Base-by-base conservation (phyloP, 2,797 vertebrate genomes). In the Avahi laniger region DNA sequence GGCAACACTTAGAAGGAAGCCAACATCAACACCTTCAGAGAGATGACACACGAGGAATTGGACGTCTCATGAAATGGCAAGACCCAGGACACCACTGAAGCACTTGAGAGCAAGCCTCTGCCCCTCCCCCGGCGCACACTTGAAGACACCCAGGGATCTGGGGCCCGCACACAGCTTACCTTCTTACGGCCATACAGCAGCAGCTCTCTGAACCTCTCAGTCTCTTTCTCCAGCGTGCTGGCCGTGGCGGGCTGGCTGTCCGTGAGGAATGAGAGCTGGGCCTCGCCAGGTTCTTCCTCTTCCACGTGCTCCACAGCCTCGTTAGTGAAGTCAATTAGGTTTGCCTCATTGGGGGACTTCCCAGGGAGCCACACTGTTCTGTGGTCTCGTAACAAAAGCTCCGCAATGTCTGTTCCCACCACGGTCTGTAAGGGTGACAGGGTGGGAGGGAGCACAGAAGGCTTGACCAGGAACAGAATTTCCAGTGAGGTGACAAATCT, bases 161-260 rank as follows among this genome's bases (percentile, higher is more conserved):
- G 0, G 26, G 0, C 67, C 8, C 1, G 2, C 13, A 28, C 7
- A 73, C 6, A 4, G 41, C 96, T 96, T 95, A 99, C 99, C 98
- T 99, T 99, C 98, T 99, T 99, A 41, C 99, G 99, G 15, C 99
- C 99, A 5, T 99, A 99, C 0, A 99, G 99, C 63, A 99, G 98
- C 83, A 99, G 97, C 98, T 99, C 99, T 33, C 99, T 98, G 98
- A 99, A 99, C 35, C 99, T 98, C 86, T 99, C 99, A 0, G 99
- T 99, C 94, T 99, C 99, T 92, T 99, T 99, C 97, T 99, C 99
- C 0, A 99, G 94, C 2, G 98, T 98, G 96, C 98, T 98, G 2
- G 99, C 97, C 0, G 98, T 97, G 0, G 98, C 98, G 73, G 99
- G 98, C 96, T 99, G 99, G 33, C 99, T 99, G 95, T 99, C 99